Percentiles rank a stretch among this genome's conserved stretches.
Evolutionary conservation across 2,888 invertebrate species (phyloP).

Genomic region (Chouioia cunea): DNA sequence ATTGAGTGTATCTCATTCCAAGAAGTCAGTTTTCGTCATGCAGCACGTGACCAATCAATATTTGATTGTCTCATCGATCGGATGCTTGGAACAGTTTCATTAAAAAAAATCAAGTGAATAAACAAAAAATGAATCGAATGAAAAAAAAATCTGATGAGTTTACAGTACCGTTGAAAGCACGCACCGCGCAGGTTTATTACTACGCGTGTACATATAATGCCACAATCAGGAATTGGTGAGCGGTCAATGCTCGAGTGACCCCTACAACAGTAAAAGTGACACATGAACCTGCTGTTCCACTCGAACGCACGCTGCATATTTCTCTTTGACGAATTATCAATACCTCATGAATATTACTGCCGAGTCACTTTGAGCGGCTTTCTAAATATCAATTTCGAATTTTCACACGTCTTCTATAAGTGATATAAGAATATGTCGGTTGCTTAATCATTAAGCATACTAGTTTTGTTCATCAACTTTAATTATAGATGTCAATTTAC

Average conservation of each 20-base stretch:
- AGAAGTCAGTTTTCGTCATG: constrained; percentile 46
- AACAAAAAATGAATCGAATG: constrained; percentile 25
- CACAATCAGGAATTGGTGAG: constrained; percentile 54
- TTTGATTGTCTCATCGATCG: constrained; percentile 42
- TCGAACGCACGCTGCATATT: constrained; percentile 38
- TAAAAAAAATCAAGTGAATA: constrained; percentile 24
- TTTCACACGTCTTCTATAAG: too few species aligned
- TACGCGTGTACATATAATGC: constrained; percentile 38
- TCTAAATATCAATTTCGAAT: too few species aligned
- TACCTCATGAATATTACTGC: neutral
- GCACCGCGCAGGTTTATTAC: constrained; percentile 41
- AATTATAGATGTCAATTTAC: too few species aligned
- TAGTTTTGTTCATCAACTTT: too few species aligned
- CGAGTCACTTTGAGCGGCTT: too few species aligned
- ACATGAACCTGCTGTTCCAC: constrained; percentile 49
- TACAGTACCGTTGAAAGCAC: constrained; percentile 35
- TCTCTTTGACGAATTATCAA: constrained; percentile 19
- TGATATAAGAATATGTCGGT: too few species aligned
- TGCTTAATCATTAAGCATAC: too few species aligned
- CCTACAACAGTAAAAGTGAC: constrained; percentile 65
- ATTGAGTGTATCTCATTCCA: constrained; percentile 14
- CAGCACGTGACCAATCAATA: constrained; percentile 31
- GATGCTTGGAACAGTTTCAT: constrained; percentile 6
- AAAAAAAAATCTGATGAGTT: constrained; percentile 41
- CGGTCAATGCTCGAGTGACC: constrained; percentile 67